phyloP scores from a whole-genome alignment of 2,113 vertebrate genomes.

The Psittacus erithacus region DNA sequence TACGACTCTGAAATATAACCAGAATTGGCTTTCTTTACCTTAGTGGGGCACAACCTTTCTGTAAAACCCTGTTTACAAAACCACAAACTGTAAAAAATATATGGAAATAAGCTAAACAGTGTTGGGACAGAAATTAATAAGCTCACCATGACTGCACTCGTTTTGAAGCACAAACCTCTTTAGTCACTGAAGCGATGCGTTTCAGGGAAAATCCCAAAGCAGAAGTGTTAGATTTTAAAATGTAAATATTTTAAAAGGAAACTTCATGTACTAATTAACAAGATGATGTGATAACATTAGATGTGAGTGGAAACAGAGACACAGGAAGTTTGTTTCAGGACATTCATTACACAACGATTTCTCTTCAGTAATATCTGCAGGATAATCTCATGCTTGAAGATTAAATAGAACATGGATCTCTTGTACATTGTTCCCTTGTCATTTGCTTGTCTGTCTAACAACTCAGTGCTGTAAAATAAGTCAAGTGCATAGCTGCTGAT shows the following conservation, averaged over 20 bases:
- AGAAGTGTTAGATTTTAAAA: background rate
- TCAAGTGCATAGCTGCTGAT: background rate
- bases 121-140: background rate
- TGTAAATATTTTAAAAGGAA: conserved; percentile 4
- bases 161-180: background rate
- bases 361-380: background rate
- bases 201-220: background rate
- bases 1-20: background rate
- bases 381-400: background rate
- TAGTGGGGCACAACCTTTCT: background rate
- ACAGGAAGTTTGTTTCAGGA: background rate
- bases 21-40: background rate
- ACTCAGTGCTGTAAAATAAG: background rate
- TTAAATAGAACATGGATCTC: background rate
- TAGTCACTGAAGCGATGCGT: background rate
- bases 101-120: background rate
- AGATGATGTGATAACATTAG: background rate
- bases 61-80: background rate
- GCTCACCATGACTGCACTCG: background rate
- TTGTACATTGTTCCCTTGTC: conserved; percentile 4
- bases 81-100: background rate
- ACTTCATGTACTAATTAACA: background rate
- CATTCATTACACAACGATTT: background rate
- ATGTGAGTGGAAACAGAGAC: background rate
- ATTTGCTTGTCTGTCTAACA: conserved; percentile 25